A percentile compares a stretch with the other conserved stretches of the same genome.
Conservation (phyloP, 2,888 invertebrate species). For the Neuroscelio doddi region DNA sequence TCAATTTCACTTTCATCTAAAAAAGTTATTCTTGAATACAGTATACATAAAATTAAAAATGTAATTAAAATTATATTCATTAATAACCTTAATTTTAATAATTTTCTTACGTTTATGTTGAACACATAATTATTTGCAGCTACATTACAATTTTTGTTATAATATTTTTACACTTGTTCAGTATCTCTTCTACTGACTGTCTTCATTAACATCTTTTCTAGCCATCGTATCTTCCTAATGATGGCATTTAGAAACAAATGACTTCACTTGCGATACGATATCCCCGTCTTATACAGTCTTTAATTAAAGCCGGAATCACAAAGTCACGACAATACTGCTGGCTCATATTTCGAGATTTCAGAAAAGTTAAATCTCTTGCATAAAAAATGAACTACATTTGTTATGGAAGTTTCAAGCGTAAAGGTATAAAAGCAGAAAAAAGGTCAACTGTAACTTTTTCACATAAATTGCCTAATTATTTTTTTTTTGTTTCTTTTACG, state of each 20-base stretch:
- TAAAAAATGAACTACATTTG: constrained; percentile 13
- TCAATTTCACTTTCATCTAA: too few relatives aligned
- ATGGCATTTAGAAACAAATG: constrained; percentile 46
- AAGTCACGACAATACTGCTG: constrained; percentile 12
- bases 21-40: too few relatives aligned
- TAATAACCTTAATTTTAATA: too few relatives aligned
- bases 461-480: too few relatives aligned
- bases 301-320: constrained; percentile 46
- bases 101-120: too few relatives aligned
- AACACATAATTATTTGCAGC: too few relatives aligned
- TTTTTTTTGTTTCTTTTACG: too few relatives aligned
- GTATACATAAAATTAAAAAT: too few relatives aligned
- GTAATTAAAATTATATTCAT: too few relatives aligned
- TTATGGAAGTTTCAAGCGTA: neutral
- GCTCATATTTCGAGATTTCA: constrained; percentile 18
- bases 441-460: too few relatives aligned
- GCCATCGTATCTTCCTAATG: constrained; percentile 40
- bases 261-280: constrained; percentile 2
- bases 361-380: constrained; percentile 13
- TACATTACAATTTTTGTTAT: too few relatives aligned
- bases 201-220: constrained; percentile 12
- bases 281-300: constrained; percentile 1
- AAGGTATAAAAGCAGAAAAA: neutral
- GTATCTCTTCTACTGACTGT: neutral
- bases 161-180: constrained; percentile 14